Evolutionary conservation across 2,888 invertebrate species (phyloP).

Genomic region (Rhynchonema sp.): DNA sequence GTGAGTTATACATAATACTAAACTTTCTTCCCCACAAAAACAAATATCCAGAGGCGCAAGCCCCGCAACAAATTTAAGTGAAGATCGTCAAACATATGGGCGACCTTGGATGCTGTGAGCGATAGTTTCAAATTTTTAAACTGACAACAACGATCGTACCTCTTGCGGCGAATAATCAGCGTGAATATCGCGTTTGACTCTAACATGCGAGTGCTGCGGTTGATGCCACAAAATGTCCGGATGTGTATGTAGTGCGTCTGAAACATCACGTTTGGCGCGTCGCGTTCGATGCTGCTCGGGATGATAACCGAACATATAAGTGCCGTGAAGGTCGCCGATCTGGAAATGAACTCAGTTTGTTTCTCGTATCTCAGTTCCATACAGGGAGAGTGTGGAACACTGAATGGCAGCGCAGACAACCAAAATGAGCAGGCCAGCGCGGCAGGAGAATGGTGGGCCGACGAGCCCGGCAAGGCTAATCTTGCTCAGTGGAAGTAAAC

Average conservation of each 20-base stretch:
- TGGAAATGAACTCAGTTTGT: conserved; percentile 8
- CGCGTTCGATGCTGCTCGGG: background rate
- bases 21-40: no score
- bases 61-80: no score
- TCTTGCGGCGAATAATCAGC: background rate
- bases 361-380: no score
- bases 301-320: background rate
- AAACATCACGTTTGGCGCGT: background rate
- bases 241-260: background rate
- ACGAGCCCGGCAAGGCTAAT: no score
- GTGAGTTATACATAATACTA: no score
- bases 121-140: background rate
- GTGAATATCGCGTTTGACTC: background rate
- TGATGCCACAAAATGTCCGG: background rate
- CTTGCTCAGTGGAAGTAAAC: no score
- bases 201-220: background rate
- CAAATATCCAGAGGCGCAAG: no score
- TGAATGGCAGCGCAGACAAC: background rate
- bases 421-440: no score
- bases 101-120: no score
- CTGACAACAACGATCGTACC: background rate
- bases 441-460: no score
- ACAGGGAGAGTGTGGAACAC: no score
- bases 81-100: no score
- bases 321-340: background rate